Base-by-base conservation (phyloP, 2,113 vertebrate genomes). In the Centrocercus urophasianus region DNA sequence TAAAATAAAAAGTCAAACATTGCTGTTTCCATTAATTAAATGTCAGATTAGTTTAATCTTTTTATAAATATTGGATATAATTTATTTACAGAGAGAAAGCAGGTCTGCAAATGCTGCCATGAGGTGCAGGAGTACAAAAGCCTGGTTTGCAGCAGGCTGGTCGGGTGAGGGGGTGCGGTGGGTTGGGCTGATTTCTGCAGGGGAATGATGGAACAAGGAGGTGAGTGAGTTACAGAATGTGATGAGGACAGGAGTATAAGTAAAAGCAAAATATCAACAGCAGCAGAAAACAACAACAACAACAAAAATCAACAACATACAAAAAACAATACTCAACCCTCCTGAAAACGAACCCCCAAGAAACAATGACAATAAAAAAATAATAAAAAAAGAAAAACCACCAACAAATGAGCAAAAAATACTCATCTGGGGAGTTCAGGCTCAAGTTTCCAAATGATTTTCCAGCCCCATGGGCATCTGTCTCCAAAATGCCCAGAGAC, bases 21-120 rank as follows among this genome's bases (percentile, higher is more conserved):
- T 24, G 84, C 80, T 1, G 30, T 95, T 97, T 93, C 83, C 86
- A 95, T 97, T 96, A 91, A 96, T 93, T 96, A 97, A 96, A 93
- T 94, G 93, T 90, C 95, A 96, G 96, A 92, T 97, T 96, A 96
- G 78, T 77, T 89, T 96, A 93, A 94, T 97, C 93, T 90, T 89
- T 96, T 90, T 87, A 93, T 96, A 97, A 97, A 97, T 97, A 96
- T 96, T 96, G 96, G 90, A 79, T 91, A 83, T 86, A 88, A 86
- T 88, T 81, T 95, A 75, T 91, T 95, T 92, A 93, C 93, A 73
- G 88, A 95, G 75, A 21, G 45, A 82, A 89, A 88, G 79, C 92
- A 82, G 73, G 73, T 93, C 88, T 71, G 64, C 80, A 61, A 80
- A 67, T 69, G 82, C 69, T 60, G 81, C 36, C 11, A 8, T 1